Base-by-base conservation (phyloP, 2,888 invertebrate species). In the Drosophila pseudotalamancana region DNA sequence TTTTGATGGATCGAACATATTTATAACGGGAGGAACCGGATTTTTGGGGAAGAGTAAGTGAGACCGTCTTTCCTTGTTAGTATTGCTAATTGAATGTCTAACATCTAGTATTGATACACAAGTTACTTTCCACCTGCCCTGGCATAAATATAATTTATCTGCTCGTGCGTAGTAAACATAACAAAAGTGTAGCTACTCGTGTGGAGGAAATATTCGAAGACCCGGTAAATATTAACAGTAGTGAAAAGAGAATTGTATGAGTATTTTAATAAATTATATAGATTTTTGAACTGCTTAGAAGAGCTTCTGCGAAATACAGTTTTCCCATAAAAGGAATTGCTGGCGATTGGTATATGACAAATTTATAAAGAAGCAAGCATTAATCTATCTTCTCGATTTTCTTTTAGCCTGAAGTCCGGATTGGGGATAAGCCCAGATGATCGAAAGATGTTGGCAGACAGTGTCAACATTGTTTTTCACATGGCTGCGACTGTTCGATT, bases 401-500 rank as follows among this genome's bases (percentile, higher is more conserved):
- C 19, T 18, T 46, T n/a, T 11, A 56, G 56, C 19, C 19, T 56
- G 9, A 54, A 56, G n/a, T 39, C 39, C 1, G 56, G 19, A 4
- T 27, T 56, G 8, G 56, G 55, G 2, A 3, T 56, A 32, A 54
- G 25, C 9, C 1, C 16, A 3, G 6, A 32, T 19, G 40, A 56
- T 25, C 56, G 56, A 3, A 25, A 54, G 9, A 8, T 55, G 5
- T 25, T 56, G 32, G 25, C 91, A 3, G 90, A 92, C 14, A 91
- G 93, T 75, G 93, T 93, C 35, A 88, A 91, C 53, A 90, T 94
- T 43, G 92, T 94, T 3, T 93, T 93, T 73, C 93, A 94, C 73
- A 92, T 93, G 55, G 94, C 93, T 0, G 94, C 93, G 0, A 94
- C 93, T 0, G 93, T 93, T 1, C 89, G 93, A 51, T 96, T 96